Evolutionary conservation across 2,113 vertebrate genomes (phyloP).

Genomic region (Anolis sagrei): DNA sequence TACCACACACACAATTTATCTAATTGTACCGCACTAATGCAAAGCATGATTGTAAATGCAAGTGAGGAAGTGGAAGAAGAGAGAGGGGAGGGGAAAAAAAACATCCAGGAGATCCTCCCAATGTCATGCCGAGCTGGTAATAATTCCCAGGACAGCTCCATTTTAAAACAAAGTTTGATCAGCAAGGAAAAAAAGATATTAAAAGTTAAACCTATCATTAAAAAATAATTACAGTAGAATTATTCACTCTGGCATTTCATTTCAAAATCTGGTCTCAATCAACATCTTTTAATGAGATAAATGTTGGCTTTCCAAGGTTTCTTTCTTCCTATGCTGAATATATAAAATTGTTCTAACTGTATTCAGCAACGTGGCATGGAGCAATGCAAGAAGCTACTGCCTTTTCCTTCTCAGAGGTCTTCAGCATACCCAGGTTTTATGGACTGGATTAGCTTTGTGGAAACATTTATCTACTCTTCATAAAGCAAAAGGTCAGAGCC

Average conservation of each 20-base stretch:
- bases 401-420: constrained; percentile 27
- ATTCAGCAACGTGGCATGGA: constrained; percentile 22
- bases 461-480: background rate
- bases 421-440: background rate
- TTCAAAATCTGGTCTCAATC: constrained; percentile 71
- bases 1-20: constrained; percentile 72
- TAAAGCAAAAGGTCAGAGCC: background rate
- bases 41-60: constrained; percentile 77
- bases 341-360: constrained; percentile 62
- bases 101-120: constrained; percentile 55
- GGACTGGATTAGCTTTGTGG: background rate
- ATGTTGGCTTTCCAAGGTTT: constrained; percentile 61
- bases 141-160: constrained; percentile 35
- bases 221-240: constrained; percentile 49
- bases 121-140: constrained; percentile 51
- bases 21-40: constrained; percentile 79
- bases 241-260: constrained; percentile 65
- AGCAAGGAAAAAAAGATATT: constrained; percentile 22
- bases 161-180: constrained; percentile 41
- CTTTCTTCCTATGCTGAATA: constrained; percentile 58
- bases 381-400: constrained; percentile 45
- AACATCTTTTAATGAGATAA: constrained; percentile 68
- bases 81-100: constrained; percentile 26
- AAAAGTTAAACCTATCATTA: constrained; percentile 40
- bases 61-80: constrained; percentile 64